phyloP scores from a whole-genome alignment of 2,797 vertebrate species.

The Centropyge bicolor region DNA sequence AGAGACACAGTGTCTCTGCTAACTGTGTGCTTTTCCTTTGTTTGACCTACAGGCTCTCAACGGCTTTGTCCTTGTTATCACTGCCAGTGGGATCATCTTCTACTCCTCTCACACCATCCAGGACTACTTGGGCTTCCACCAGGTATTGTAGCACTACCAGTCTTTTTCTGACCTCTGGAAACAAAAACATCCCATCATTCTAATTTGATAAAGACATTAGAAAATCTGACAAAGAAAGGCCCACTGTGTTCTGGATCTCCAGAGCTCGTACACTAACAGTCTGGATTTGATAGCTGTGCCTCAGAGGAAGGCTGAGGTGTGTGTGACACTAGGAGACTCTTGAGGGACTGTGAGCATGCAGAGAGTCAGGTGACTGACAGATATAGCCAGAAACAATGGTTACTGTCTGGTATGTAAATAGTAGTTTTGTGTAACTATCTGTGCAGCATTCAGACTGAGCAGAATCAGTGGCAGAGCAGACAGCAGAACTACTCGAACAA shows the following conservation, averaged over 20 bases:
- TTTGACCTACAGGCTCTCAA: constrained; percentile 78
- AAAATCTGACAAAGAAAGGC: not conserved
- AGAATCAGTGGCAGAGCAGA: not conserved
- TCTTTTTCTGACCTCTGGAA: not conserved
- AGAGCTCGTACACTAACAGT: not conserved
- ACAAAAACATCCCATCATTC: not conserved
- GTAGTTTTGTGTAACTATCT: not conserved
- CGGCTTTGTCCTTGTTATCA: constrained; percentile 87
- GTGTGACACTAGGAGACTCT: not conserved
- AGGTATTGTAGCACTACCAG: constrained; percentile 75
- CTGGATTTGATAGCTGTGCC: not conserved
- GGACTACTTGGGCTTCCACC: constrained; percentile 91
- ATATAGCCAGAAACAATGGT: not conserved
- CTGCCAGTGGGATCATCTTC: constrained; percentile 86
- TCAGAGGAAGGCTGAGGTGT: not conserved
- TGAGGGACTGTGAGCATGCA: not conserved
- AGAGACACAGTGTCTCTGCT: not conserved
- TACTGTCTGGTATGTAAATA: not conserved
- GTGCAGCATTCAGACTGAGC: not conserved
- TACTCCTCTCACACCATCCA: constrained; percentile 89
- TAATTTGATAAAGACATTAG: not conserved
- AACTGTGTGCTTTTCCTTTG: constrained; percentile 22
- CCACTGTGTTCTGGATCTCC: not conserved
- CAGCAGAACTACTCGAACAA: not conserved
- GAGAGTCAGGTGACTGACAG: not conserved